Percentiles rank a stretch among this genome's conserved stretches.
These are phyloP conservation scores for Platalea minor DNA, from an alignment of 2,797 vertebrate species.

Conservation along the genomic window DNA sequence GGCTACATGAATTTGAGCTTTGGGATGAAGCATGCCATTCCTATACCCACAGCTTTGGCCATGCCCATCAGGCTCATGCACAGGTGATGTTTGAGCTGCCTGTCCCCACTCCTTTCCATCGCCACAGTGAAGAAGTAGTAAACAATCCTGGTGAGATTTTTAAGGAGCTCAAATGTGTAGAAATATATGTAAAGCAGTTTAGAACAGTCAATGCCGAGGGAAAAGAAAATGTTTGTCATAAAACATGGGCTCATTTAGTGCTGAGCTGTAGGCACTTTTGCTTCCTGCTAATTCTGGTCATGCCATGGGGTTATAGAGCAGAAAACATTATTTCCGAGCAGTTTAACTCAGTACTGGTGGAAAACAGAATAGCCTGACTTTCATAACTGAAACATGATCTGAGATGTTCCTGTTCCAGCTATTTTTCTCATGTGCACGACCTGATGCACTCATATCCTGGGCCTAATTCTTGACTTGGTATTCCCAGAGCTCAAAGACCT, in stretches of 20 bases:
- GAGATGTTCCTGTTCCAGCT: neutral
- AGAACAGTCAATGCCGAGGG: neutral
- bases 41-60: neutral
- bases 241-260: neutral
- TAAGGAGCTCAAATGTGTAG: neutral
- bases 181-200: neutral
- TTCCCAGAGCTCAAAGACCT: neutral
- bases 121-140: neutral
- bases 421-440: neutral
- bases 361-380: neutral
- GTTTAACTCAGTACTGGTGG: constrained; percentile 3
- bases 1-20: neutral
- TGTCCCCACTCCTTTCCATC: neutral
- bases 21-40: neutral
- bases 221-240: neutral
- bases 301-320: constrained; percentile 39
- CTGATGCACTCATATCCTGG: neutral
- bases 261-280: constrained; percentile 15
- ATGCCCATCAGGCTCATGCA: neutral
- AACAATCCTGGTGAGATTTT: neutral
- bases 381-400: neutral
- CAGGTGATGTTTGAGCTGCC: neutral
- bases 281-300: constrained; percentile 43
- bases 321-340: constrained; percentile 39
- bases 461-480: neutral